Evolutionary conservation across 2,113 vertebrate genomes (phyloP), one percentile per base, ranked within the genome.

Genomic region (Tinamus guttatus): DNA sequence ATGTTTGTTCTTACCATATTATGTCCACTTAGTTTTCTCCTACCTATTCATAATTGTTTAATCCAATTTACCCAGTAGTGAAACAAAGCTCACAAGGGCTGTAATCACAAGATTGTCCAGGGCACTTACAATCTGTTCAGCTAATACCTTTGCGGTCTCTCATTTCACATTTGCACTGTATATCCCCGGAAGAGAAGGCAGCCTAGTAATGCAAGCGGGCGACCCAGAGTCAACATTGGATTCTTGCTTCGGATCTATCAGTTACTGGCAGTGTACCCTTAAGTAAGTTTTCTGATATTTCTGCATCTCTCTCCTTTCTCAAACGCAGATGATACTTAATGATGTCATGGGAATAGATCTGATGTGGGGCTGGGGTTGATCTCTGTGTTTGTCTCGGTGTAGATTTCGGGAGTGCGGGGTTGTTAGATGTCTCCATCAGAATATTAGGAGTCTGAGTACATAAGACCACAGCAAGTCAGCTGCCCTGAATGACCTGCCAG

Each of bases 81-180:
- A 94, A 93, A 79, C 40, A 93, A 96, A 94, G 80, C 85, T 95
- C 88, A 88, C 73, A 93, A 84, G 74, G 73, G 80, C 85, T 88
- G 64, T 95, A 94, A 97, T 90, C 93, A 90, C 73, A 84, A 79
- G 92, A 96, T 84, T 81, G 73, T 92, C 87, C 90, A 76, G 80
- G 94, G 68, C 36, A 19, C 83, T 90, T 64, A 84, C 89, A 95
- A 69, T 92, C 95, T 94, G 95, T 96, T 94, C 94, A 94, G 51
- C 65, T 93, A 96, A 93, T 69, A 84, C 82, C 85, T 92, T 86
- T 62, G 74, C 77, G 81, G 45, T 5, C 3, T 20, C 80, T 92
- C 73, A 16, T 20, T 90, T 89, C 40, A 54, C 91, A 40, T 68
- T 86, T 84, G 82, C 1, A 9, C 51, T 54, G 49, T 5, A 51